Percentiles rank a stretch among this genome's conserved stretches.
Evolutionary conservation across 2,797 vertebrate species (phyloP).

Genomic region (Potorous gilbertii): DNA sequence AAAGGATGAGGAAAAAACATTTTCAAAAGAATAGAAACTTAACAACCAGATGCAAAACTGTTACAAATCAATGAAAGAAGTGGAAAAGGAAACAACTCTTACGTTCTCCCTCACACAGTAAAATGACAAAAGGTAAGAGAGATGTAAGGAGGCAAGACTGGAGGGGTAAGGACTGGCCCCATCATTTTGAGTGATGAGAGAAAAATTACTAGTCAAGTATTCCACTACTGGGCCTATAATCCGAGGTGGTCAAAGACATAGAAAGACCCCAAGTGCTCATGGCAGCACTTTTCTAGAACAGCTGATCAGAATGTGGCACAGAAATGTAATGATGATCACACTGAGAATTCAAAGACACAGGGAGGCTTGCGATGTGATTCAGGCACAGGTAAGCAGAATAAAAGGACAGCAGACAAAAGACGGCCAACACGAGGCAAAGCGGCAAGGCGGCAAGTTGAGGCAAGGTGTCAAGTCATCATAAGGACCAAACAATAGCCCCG

Average conservation of each 20-base stretch:
- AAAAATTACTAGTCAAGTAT: not conserved
- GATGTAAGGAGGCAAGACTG: not conserved
- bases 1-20: not conserved
- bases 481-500: not conserved
- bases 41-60: not conserved
- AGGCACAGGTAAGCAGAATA: not conserved
- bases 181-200: not conserved
- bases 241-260: not conserved
- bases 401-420: not conserved
- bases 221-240: not conserved
- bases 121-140: not conserved
- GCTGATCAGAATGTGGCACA: not conserved
- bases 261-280: not conserved
- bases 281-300: not conserved
- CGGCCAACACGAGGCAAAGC: too few relatives aligned
- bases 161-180: not conserved
- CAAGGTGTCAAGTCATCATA: not conserved
- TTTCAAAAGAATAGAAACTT: not conserved
- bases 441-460: too few relatives aligned
- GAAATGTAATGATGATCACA: not conserved
- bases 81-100: not conserved
- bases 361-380: not conserved
- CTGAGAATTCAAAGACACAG: not conserved
- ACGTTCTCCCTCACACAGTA: not conserved
- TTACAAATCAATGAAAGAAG: not conserved